These are phyloP conservation scores for Trichopoda pennipes DNA, from an alignment of 2,888 invertebrate species.

Conservation along the genomic window DNA sequence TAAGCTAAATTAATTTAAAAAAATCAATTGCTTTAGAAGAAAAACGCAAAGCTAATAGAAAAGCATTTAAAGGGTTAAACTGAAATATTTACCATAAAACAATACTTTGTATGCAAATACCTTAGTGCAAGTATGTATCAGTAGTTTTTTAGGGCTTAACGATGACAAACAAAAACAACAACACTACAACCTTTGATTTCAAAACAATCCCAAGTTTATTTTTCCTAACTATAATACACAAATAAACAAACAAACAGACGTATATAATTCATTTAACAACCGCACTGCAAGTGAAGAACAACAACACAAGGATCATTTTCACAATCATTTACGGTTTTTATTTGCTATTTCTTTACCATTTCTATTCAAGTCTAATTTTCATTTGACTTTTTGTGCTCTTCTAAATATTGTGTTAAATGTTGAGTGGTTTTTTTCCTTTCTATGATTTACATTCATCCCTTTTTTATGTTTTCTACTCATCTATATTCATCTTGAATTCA, in stretches of 20 bases:
- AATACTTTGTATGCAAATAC: constrained; percentile 28
- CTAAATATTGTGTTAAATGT: constrained; percentile 77
- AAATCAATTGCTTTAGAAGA: too few relatives aligned
- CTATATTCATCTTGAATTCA: constrained; percentile 68
- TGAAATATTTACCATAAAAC: constrained; percentile 5
- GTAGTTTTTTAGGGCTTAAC: constrained; percentile 57
- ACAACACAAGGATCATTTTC: constrained; percentile 56
- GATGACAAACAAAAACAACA: constrained; percentile 76
- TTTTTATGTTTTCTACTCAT: constrained; percentile 33
- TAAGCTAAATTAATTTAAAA: too few relatives aligned
- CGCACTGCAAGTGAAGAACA: constrained; percentile 43
- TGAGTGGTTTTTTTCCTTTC: constrained; percentile 58
- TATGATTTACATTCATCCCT: constrained; percentile 68
- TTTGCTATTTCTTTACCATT: constrained; percentile 56
- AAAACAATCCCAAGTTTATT: constrained; percentile 76
- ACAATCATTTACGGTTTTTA: constrained; percentile 65
- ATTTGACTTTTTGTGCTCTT: constrained; percentile 80
- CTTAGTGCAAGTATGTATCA: neutral
- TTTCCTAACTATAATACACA: constrained; percentile 49
- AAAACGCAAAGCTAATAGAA: too few relatives aligned
- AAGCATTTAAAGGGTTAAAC: constrained; percentile 29
- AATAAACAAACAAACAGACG: constrained; percentile 60
- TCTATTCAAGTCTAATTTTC: constrained; percentile 68
- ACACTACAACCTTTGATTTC: constrained; percentile 72
- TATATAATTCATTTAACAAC: constrained; percentile 1